phyloP scores from a whole-genome alignment of 2,797 vertebrate genomes.

The Sebastes nivosus region DNA sequence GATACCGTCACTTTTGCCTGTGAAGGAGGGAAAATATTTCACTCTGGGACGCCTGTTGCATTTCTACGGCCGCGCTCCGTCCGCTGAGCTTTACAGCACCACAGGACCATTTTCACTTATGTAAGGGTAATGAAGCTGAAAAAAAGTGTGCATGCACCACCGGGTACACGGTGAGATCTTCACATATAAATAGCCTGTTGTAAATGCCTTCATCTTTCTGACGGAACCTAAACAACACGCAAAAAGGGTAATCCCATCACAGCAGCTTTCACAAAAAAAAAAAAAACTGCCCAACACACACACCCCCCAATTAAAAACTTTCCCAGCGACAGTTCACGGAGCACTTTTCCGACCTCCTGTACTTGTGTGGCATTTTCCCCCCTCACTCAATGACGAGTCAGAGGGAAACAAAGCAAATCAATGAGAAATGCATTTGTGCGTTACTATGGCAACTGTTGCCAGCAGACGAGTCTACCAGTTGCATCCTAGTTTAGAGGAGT shows the following conservation, averaged over 20 bases:
- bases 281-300: conserved; percentile 1
- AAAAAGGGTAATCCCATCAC: conserved; percentile 45
- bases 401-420: conserved; percentile 30
- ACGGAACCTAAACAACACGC: conserved; percentile 34
- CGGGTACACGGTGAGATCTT: conserved; percentile 15
- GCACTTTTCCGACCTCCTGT: conserved; percentile 32
- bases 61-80: conserved; percentile 13
- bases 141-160: conserved; percentile 21
- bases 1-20: conserved; percentile 6
- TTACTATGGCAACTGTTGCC: conserved; percentile 71
- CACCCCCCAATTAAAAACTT: conserved; percentile 71
- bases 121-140: conserved; percentile 70
- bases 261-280: conserved; percentile 4
- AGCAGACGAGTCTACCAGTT: conserved; percentile 43
- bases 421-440: conserved; percentile 33
- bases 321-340: conserved; percentile 37
- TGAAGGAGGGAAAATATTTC: conserved; percentile 34
- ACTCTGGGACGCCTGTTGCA: conserved; percentile 15
- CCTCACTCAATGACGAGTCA: conserved; percentile 38
- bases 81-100: conserved; percentile 38
- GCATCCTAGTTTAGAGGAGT: conserved; percentile 46
- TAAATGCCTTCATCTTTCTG: conserved; percentile 59
- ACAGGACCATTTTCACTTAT: conserved; percentile 64
- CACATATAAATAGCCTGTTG: conserved; percentile 51
- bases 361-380: conserved; percentile 38